Conservation (phyloP, 2,888 invertebrate genomes). For the Dendrolimus pini region DNA sequence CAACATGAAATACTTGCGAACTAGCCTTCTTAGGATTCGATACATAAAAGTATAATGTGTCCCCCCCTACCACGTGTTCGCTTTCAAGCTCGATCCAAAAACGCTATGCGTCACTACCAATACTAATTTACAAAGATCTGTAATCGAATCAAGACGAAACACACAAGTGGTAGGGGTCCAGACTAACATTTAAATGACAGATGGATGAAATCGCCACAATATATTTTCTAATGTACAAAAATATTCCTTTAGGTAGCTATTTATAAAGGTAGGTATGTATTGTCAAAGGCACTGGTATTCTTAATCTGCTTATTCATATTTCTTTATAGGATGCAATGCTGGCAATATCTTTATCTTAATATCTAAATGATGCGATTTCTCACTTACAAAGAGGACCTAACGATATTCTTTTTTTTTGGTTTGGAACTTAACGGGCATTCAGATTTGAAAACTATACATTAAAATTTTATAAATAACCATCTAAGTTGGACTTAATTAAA, state of each 20-base stretch:
- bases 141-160: conserved; percentile 7
- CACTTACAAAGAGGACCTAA: conserved; percentile 43
- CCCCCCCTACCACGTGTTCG: conserved; percentile 24
- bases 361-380: conserved; percentile 33
- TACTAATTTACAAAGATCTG: conserved; percentile 17
- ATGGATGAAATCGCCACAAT: conserved; percentile 40
- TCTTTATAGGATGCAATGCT: conserved; percentile 28
- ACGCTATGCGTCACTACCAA: conserved; percentile 14
- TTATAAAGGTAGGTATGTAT: conserved; percentile 70
- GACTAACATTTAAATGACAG: conserved; percentile 22
- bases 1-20: conserved; percentile 46
- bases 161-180: conserved; percentile 22
- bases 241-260: conserved; percentile 62
- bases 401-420: conserved; percentile 50
- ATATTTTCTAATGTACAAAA: conserved; percentile 59
- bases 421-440: conserved; percentile 58
- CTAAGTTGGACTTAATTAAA: conserved; percentile 63
- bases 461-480: conserved; percentile 64
- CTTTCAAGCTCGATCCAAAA: conserved; percentile 12
- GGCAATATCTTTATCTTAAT: conserved; percentile 2
- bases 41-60: conserved; percentile 25
- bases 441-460: conserved; percentile 65
- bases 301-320: conserved; percentile 40
- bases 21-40: conserved; percentile 49
- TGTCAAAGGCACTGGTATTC: conserved; percentile 72